Evolutionary conservation across 2,888 invertebrate species (phyloP).

Genomic region (Mythimna vitellina): DNA sequence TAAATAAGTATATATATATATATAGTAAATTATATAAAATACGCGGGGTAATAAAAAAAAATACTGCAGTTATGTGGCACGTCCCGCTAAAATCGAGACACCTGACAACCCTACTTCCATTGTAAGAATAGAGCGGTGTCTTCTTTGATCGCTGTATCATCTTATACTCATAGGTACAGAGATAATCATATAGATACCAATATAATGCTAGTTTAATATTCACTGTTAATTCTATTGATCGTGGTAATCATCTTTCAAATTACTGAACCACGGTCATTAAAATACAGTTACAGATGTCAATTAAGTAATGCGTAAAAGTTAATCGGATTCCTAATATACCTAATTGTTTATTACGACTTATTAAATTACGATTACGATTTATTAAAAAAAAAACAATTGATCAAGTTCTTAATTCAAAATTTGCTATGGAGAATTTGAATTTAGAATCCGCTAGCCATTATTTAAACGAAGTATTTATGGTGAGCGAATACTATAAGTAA

Average conservation of each 20-base stretch:
- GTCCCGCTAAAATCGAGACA: no score
- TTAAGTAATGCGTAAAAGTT: not conserved
- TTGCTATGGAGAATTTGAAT: not conserved
- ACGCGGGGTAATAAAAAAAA: no score
- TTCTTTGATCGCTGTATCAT: slow-evolving; percentile 23
- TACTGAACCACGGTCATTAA: slow-evolving; percentile 17
- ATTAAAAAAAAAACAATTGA: not conserved
- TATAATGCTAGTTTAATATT: slow-evolving; percentile 7
- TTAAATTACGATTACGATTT: not conserved
- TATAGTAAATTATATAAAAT: no score
- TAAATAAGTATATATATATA: no score
- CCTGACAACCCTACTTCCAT: slow-evolving; percentile 2
- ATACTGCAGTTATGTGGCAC: no score
- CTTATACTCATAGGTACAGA: not conserved
- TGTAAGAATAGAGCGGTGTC: slow-evolving; percentile 28
- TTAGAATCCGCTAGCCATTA: no score
- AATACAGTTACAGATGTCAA: slow-evolving; percentile 11
- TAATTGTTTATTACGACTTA: not conserved
- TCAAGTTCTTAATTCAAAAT: not conserved
- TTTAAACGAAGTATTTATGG: no score
- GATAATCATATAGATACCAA: not conserved
- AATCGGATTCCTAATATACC: not conserved
- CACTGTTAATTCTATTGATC: slow-evolving; percentile 6
- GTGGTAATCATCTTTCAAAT: slow-evolving; percentile 1
- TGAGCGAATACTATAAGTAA: no score